Evolutionary conservation across 2,113 vertebrate genomes (phyloP), one percentile per base, ranked within the genome.

Genomic region (Perca flavescens): DNA sequence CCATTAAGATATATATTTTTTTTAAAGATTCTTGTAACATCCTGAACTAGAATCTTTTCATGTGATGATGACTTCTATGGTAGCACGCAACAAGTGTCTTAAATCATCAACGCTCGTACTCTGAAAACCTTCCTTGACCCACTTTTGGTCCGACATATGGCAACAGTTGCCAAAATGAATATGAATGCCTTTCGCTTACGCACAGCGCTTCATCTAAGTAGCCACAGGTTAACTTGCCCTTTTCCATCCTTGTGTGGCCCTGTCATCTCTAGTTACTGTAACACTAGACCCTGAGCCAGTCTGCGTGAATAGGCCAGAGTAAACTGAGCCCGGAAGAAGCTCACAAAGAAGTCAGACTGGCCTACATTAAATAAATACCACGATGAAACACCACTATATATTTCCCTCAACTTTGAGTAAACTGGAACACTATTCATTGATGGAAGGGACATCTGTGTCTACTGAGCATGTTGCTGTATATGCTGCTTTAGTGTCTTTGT

Each of bases 201-300:
- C 66, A 21, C 50, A 5, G 10, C 21, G 47, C 34, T 71, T 28
- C 13, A 46, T 11, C 25, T 61, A 16, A 28, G 53, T 31, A 53
- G 78, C 52, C 21, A 8, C 64, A 61, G 67, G 67, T 84, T n/a
- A 68, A 21, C 21, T 80, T 66, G 65, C 52, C 84, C 66, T 86
- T 80, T 83, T 88, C 84, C 78, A 73, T 80, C 34, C 40, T 4
- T 21, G 17, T 73, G 75, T 81, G 54, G 43, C 53, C 22, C 46
- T 58, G 58, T 74, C 80, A 34, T 86, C 88, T 92, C 90, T 65
- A 47, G 77, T 93, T 90, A 87, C 92, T 74, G 91, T 86, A 91
- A 92, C 83, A 11, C 63, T 58, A 93, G 63, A 82, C 58, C 13
- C 16, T 34, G n/a, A 43, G 21, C 52, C 71, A 57, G 75, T 25